Base-by-base conservation (phyloP, 2,797 vertebrate species). In the Crocidura indochinensis region DNA sequence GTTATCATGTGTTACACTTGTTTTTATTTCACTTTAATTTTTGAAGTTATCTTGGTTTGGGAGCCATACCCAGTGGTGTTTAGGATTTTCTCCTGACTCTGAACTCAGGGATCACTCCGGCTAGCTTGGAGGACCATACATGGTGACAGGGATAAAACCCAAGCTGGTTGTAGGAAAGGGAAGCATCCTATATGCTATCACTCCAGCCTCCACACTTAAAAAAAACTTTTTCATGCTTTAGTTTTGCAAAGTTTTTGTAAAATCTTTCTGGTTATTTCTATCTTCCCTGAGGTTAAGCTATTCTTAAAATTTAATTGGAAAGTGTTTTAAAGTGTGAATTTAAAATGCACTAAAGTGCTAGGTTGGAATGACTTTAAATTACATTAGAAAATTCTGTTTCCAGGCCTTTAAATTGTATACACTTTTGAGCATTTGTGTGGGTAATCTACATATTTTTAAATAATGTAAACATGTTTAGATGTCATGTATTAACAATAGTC, bases 381-480 rank as follows among this genome's bases (percentile, higher is more conserved):
- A 69, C n/a, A 62, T 60, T 85, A 69, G 24, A 83, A 92, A 83
- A 38, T 77, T n/a, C 53, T 26, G 4, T 68, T 88, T 84, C 64
- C 15, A 60, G n/a, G 65, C 64, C 56, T 87, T 73, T 68, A 31
- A 72, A 62, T 12, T 81, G 31, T 75, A 22, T 51, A 14, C 14
- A 26, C 10, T 64, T 78, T 73, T 26, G 65, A 73, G n/a, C 22
- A 56, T 64, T 89, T 89, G 22, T 27, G 8, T 27, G 68, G 51
- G 46, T n/a, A 29, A 84, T 71, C 76, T 65, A 46, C 38, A 46
- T 71, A 29, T 24, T 91, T 89, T 69, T 49, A 38, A 62, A 67
- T 65, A 80, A 69, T 62, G 24, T 78, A 47, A 84, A 60, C 56
- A 60, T 60, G 20, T 60, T 60, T 60, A 60, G 22, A 60, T 60